Conservation (phyloP, 2,888 invertebrate species). For the Eurytoma californica region DNA sequence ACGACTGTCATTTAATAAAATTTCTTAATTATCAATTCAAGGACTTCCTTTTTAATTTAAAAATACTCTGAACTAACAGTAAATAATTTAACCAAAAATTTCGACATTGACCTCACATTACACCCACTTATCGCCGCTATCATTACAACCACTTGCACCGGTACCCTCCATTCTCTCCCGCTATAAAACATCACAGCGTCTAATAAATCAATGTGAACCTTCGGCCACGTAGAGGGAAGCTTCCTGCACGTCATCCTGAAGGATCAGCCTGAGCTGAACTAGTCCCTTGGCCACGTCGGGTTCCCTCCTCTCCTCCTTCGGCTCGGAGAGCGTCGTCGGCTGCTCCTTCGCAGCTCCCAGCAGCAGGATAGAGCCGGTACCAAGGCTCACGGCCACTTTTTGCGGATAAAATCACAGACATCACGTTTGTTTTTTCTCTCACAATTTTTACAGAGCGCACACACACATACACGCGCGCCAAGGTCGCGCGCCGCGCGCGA, state of each 20-base stretch:
- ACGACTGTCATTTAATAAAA: too few species aligned
- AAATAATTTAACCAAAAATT: too few species aligned
- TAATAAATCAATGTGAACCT: slow-evolving; percentile 62
- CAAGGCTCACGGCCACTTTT: slow-evolving; percentile 73
- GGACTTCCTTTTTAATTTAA: too few species aligned
- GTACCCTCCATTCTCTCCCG: too few species aligned
- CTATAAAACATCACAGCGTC: neutral
- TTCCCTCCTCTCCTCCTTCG: slow-evolving; percentile 8
- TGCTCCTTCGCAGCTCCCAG: slow-evolving; percentile 59
- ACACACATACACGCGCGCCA: slow-evolving; percentile 8
- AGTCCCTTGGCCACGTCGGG: slow-evolving; percentile 59
- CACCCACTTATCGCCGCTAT: too few species aligned
- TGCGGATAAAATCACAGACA: neutral
- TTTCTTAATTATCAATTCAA: too few species aligned
- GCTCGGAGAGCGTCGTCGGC: slow-evolving; percentile 20
- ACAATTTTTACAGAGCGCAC: neutral
- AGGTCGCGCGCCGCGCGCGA: slow-evolving; percentile 41
- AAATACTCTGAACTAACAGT: too few species aligned
- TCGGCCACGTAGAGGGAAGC: slow-evolving; percentile 72
- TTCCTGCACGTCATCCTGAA: slow-evolving; percentile 70
- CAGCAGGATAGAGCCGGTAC: slow-evolving; percentile 70
- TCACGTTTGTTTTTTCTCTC: too few species aligned
- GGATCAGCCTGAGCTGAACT: slow-evolving; percentile 69
- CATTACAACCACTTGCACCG: too few species aligned
- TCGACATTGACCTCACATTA: too few species aligned